Evolutionary conservation across 1,140 invertebrate species (phyloP).

Genomic region (Helicoverpa zea): DNA sequence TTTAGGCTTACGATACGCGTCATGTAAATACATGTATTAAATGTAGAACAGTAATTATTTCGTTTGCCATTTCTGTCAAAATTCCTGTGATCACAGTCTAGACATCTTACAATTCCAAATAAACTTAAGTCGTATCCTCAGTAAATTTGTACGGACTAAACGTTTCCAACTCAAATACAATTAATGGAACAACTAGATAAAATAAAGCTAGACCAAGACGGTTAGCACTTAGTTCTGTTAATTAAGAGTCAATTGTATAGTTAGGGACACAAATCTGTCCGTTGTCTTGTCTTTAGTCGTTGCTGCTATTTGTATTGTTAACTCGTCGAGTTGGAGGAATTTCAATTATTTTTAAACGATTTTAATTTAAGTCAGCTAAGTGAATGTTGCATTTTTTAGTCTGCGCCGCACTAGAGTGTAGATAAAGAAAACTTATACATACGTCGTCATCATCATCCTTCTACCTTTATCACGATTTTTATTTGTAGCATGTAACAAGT

Average conservation of each 20-base stretch:
- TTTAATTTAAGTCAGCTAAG: too few species aligned
- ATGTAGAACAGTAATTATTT: too few species aligned
- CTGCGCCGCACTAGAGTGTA: too few species aligned
- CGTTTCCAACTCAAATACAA: conserved; percentile 1
- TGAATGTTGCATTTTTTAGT: too few species aligned
- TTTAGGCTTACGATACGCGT: too few species aligned
- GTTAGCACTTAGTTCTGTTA: not conserved
- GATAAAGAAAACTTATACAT: too few species aligned
- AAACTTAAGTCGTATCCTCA: not conserved
- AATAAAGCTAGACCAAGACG: not conserved
- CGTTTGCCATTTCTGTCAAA: too few species aligned
- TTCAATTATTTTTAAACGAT: not conserved
- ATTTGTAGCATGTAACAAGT: too few species aligned
- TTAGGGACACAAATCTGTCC: not conserved
- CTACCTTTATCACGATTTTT: too few species aligned
- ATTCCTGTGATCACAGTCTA: too few species aligned
- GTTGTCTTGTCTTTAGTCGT: not conserved
- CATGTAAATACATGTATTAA: too few species aligned
- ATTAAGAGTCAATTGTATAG: conserved; percentile 3
- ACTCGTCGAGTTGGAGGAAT: not conserved
- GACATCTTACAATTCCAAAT: not conserved
- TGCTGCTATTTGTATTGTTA: not conserved
- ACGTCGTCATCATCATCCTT: too few species aligned
- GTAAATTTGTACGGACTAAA: not conserved
- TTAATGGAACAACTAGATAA: conserved; percentile 4